Evolutionary conservation across 2,888 invertebrate species (phyloP), one percentile per base, ranked within the genome.

Genomic region (Ormyrus labotus): DNA sequence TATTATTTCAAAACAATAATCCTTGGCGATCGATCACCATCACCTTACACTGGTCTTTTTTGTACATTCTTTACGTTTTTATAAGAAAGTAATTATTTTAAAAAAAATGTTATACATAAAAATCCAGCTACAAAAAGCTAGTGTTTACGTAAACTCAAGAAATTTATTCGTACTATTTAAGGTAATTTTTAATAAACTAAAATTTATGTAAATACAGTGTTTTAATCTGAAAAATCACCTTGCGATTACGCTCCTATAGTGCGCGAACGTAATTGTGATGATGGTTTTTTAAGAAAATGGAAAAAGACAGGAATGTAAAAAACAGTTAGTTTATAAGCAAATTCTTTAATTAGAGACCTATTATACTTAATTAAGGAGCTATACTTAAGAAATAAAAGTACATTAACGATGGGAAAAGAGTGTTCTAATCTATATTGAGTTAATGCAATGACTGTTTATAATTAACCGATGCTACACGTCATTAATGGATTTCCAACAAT

Each of bases 181-280:
- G 10, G 61, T 34, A 34, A 58, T 19, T 50, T 61, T 50, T 61
- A 72, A 78, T 9, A 68, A 78, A 57, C 48, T 55, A 13, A 76
- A 48, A 50, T 67, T 61, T 61, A 61, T 65, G 65, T 58, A 55
- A 53, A 63, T 53, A 70, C 45, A 34, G 51, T 34, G 61, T 61
- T 73, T 76, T 61, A 55, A 70, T 45, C 50, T 48, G 47, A 45
- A 82, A 82, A 81, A 82, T 79, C 73, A 77, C 82, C 80, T 82
- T 78, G 79, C 78, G 82, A 84, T 34, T 34, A 34, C 34, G 34
- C 34, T 34, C 34, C 34, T 34, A 34, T 4, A 34, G 34, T 50
- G 19, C 9, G 60, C 48, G 76, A 82, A 83, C 81, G 72, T 71
- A 76, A 83, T 83, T 80, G 81, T 81, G 74, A 83, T 77, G 81